Base-by-base conservation (phyloP, 2,888 invertebrate species). In the Meandrusa payeni region DNA sequence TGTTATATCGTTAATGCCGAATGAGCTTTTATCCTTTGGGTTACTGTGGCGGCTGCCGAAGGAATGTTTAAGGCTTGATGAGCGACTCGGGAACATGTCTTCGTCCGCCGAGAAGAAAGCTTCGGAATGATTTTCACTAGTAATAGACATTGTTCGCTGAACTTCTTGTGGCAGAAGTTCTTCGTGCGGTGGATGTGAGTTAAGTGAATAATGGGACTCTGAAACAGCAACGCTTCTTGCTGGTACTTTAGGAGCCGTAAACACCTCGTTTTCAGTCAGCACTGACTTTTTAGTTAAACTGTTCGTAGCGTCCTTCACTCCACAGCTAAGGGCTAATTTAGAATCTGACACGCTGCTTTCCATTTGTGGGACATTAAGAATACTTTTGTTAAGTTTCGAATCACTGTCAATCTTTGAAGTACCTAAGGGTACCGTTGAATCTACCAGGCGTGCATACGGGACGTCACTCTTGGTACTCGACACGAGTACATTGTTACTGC, bases 81-180 rank as follows among this genome's bases (percentile, higher is more conserved):
- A 92, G 5, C 92, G 83, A 57, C 92, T 93, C 12, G 91, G 91
- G 53, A 90, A 90, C 59, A 94, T 90, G 57, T 97, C 97, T 77
- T 97, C 97, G 64, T 97, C 97, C 0, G 97, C 97, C 0, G 97
- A 97, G 70, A 95, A 97, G 78, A 97, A 97, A 37, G 94, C 93
- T 76, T 97, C 97, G 0, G 95, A 95, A 59, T 95, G 95, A 72
- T 96, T 96, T 73, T 96, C 96, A 47, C 95, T 95, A 1, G 95
- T 95, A 69, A 96, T 92, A 0, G 96, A 96, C 64, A 94, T 93
- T 0, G 96, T 95, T 58, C 96, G 88, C 74, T 95, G 95, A 0
- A 93, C 93, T 75, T 92, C 91, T 57, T 90, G 89, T 19, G 89
- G 85, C 3, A 90, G 55, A 15, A 80, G 74, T 50, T 92, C 92